phyloP scores from a whole-genome alignment of 2,888 invertebrate genomes.

The Protophormia terraenovae region DNA sequence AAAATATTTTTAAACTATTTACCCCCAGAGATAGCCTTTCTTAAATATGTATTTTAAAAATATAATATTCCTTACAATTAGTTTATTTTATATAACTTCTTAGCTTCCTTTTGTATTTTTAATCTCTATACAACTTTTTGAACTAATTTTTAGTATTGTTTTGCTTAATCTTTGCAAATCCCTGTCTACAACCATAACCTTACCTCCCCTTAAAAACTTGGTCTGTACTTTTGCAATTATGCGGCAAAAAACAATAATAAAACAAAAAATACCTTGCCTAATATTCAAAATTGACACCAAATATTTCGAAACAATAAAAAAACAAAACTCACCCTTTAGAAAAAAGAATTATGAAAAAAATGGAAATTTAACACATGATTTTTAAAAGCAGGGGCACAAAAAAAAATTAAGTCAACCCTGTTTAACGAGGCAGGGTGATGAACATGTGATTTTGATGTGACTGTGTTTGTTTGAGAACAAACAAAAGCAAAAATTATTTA shows the following conservation, averaged over 20 bases:
- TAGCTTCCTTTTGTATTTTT: no score
- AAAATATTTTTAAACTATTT: no score
- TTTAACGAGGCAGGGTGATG: neutral
- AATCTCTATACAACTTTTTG: neutral
- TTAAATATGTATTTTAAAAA: no score
- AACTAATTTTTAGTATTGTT: neutral
- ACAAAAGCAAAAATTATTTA: neutral
- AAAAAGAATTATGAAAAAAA: constrained; percentile 9
- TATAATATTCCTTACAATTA: no score
- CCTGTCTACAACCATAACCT: constrained; percentile 48
- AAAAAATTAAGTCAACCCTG: constrained; percentile 38
- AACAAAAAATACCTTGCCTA: constrained; percentile 29
- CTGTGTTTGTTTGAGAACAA: constrained; percentile 1
- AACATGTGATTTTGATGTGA: neutral
- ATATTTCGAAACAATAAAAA: neutral
- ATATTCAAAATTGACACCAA: constrained; percentile 5
- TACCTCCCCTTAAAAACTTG: constrained; percentile 8
- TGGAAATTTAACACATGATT: constrained; percentile 54
- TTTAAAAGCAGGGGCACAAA: neutral
- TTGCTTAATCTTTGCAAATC: neutral
- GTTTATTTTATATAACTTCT: no score
- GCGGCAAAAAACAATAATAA: no score
- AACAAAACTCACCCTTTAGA: constrained; percentile 37
- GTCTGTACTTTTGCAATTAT: constrained; percentile 24
- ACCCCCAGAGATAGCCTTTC: no score